Conservation (phyloP, 2,888 invertebrate genomes). For the Thymelicus lineola region DNA sequence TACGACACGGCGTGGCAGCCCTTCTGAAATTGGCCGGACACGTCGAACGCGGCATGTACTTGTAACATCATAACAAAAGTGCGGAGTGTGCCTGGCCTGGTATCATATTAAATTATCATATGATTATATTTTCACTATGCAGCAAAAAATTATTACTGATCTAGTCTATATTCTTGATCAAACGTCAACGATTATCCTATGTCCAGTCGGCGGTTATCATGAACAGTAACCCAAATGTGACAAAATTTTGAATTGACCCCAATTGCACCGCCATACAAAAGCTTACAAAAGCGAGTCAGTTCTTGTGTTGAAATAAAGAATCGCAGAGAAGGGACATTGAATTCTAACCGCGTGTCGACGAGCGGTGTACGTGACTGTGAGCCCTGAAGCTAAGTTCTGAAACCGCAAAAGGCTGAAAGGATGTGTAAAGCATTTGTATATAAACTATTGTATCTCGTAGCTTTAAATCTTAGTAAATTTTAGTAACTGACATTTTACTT, state of each 20-base stretch:
- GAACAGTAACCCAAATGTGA: background rate
- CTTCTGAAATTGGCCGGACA: too few species aligned
- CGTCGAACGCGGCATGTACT: too few species aligned
- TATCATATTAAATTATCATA: too few species aligned
- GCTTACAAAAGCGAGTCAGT: background rate
- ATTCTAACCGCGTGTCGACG: conserved; percentile 30
- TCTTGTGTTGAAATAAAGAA: conserved; percentile 26
- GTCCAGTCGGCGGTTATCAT: too few species aligned
- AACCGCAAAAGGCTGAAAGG: conserved; percentile 17
- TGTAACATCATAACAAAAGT: too few species aligned
- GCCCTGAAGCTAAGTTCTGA: conserved; percentile 15
- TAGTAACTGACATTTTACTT: background rate
- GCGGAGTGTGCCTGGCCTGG: too few species aligned
- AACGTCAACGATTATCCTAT: too few species aligned
- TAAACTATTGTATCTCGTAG: conserved; percentile 7
- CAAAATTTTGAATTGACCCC: background rate
- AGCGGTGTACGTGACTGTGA: conserved; percentile 23
- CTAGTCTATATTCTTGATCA: too few species aligned
- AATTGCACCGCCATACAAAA: background rate
- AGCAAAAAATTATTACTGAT: too few species aligned
- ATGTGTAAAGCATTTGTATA: conserved; percentile 17
- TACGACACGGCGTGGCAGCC: too few species aligned
- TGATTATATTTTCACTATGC: too few species aligned
- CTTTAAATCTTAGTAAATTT: conserved; percentile 4
- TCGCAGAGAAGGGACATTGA: conserved; percentile 17